These are phyloP conservation scores for Nysson spinosus DNA, from an alignment of 2,888 invertebrate genomes.

Conservation along the genomic window DNA sequence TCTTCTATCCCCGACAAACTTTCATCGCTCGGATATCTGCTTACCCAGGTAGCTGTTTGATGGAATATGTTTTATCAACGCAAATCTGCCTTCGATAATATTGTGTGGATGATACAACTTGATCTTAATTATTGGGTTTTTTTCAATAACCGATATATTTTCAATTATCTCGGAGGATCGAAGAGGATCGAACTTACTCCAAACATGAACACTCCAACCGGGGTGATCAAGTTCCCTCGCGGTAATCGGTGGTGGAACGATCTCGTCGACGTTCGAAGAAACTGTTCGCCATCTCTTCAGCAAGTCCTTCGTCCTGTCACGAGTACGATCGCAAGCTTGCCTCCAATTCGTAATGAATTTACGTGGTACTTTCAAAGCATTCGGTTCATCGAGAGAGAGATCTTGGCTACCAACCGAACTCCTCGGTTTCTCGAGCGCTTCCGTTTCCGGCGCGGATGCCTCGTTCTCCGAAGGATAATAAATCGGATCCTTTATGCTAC, in stretches of 20 bases:
- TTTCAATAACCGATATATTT: too few relatives aligned
- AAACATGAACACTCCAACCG: constrained; percentile 88
- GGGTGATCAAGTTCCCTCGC: constrained; percentile 67
- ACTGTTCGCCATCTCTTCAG: constrained; percentile 85
- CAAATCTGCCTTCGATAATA: neutral
- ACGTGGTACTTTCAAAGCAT: constrained; percentile 80
- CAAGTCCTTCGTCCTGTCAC: constrained; percentile 86
- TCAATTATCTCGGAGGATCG: too few relatives aligned
- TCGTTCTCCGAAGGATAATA: constrained; percentile 53
- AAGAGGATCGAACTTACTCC: constrained; percentile 82
- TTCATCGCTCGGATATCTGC: constrained; percentile 83
- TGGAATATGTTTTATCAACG: neutral
- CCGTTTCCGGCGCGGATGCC: neutral
- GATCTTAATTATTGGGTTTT: too few relatives aligned
- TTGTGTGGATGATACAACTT: too few relatives aligned
- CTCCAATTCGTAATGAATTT: constrained; percentile 87
- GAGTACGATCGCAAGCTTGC: constrained; percentile 87
- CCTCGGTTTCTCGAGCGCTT: constrained; percentile 35
- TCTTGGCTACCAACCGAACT: constrained; percentile 56
- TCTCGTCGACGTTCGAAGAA: constrained; percentile 80
- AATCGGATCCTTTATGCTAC: constrained; percentile 63
- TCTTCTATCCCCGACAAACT: constrained; percentile 50
- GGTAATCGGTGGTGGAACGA: constrained; percentile 21
- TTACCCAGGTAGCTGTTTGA: constrained; percentile 85
- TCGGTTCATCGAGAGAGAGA: constrained; percentile 47